Conservation (phyloP, 2,113 vertebrate species). For the Cinclus cinclus region DNA sequence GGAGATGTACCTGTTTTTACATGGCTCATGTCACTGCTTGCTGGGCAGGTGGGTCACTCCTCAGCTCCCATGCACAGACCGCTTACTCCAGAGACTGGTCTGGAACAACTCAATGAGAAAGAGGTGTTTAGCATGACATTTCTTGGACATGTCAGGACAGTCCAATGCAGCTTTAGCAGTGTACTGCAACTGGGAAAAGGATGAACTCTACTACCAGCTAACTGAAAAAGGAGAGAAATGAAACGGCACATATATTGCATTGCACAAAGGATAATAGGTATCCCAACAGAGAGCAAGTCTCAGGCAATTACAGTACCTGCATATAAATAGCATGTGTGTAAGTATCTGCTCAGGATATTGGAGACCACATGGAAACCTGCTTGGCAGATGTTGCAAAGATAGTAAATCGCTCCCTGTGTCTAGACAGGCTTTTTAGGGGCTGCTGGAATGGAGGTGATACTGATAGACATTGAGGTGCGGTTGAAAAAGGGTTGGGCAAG, state of each 20-base stretch:
- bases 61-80: background rate
- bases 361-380: background rate
- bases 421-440: background rate
- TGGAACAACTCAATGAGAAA: background rate
- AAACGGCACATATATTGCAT: background rate
- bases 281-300: background rate
- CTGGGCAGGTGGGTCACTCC: background rate
- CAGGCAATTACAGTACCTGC: background rate
- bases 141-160: background rate
- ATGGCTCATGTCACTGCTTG: background rate
- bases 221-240: background rate
- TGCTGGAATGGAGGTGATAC: background rate
- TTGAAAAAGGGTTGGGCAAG: background rate
- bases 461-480: background rate
- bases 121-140: background rate
- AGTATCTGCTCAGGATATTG: background rate
- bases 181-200: background rate
- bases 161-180: background rate
- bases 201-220: background rate
- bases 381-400: background rate
- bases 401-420: background rate
- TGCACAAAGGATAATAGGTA: background rate
- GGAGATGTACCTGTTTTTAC: background rate
- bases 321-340: background rate
- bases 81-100: background rate